Percentiles rank a stretch among this genome's conserved stretches.
Conservation (phyloP, 2,888 invertebrate species). For the Melieria crassipennis region DNA sequence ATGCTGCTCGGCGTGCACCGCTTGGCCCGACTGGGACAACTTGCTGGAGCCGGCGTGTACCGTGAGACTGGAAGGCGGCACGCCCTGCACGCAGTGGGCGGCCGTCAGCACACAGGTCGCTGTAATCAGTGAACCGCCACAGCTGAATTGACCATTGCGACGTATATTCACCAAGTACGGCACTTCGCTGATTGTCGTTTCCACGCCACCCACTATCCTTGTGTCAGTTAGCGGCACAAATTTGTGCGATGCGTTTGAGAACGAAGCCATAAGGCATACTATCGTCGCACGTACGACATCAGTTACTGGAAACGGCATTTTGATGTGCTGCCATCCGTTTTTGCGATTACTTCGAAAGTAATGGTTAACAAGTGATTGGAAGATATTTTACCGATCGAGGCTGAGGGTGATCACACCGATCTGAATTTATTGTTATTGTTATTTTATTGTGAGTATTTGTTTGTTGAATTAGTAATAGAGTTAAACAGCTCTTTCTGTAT, state of each 20-base stretch:
- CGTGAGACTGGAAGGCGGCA: constrained; percentile 43
- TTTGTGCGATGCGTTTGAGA: constrained; percentile 3
- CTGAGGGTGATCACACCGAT: too few relatives aligned
- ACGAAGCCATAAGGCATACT: too few relatives aligned
- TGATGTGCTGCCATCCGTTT: too few relatives aligned
- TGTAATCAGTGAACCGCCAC: constrained; percentile 59
- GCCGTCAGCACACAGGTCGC: constrained; percentile 56
- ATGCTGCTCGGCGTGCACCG: constrained; percentile 36
- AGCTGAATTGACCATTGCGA: constrained; percentile 50
- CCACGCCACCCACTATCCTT: constrained; percentile 46
- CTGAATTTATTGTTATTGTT: too few relatives aligned
- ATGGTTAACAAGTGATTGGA: too few relatives aligned
- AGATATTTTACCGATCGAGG: too few relatives aligned
- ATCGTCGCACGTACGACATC: too few relatives aligned
- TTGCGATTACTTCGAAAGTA: too few relatives aligned
- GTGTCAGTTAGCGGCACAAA: constrained; percentile 20
- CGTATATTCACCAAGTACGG: constrained; percentile 57
- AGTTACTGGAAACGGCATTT: too few relatives aligned
- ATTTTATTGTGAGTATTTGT: too few relatives aligned
- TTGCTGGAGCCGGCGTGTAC: constrained; percentile 53
- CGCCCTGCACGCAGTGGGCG: constrained; percentile 56
- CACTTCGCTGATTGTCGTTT: constrained; percentile 50
- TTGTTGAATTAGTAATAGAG: too few relatives aligned
- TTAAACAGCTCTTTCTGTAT: too few relatives aligned
- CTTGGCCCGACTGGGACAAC: constrained; percentile 45